These are phyloP conservation scores for Melieria crassipennis DNA, from an alignment of 2,888 invertebrate species.

Conservation along the genomic window DNA sequence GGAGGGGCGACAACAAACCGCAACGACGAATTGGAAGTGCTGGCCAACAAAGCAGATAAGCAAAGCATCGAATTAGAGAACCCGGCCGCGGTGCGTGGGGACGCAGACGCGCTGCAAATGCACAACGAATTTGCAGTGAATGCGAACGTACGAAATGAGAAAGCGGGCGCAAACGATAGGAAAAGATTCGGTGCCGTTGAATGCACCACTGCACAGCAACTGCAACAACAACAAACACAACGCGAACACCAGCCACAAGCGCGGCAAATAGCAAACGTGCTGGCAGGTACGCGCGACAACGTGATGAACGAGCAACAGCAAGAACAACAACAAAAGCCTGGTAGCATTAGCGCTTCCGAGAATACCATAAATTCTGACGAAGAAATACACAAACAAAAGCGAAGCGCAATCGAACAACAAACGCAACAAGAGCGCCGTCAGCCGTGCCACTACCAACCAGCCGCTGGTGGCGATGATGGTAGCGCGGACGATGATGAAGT, in stretches of 20 bases:
- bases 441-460: slow-evolving; percentile 28
- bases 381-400: slow-evolving; percentile 37
- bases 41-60: too few relatives aligned
- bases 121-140: slow-evolving; percentile 15
- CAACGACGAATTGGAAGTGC: too few relatives aligned
- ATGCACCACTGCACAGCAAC: slow-evolving; percentile 20
- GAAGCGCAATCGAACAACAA: slow-evolving; percentile 36
- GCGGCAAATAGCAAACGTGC: slow-evolving; percentile 9
- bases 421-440: slow-evolving; percentile 36
- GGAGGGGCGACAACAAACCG: slow-evolving; percentile 15
- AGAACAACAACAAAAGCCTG: background rate
- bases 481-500: slow-evolving; percentile 7
- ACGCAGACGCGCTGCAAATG: slow-evolving; percentile 3
- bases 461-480: slow-evolving; percentile 23
- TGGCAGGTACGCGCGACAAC: background rate
- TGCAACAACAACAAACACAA: slow-evolving; percentile 25
- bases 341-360: slow-evolving; percentile 45
- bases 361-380: slow-evolving; percentile 52
- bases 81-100: too few relatives aligned
- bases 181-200: slow-evolving; percentile 37
- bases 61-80: too few relatives aligned
- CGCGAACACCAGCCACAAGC: slow-evolving; percentile 16
- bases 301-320: background rate
- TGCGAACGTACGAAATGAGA: background rate
- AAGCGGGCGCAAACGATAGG: slow-evolving; percentile 28